Base-by-base conservation (phyloP, 2,888 invertebrate species). In the Morpho helenor region DNA sequence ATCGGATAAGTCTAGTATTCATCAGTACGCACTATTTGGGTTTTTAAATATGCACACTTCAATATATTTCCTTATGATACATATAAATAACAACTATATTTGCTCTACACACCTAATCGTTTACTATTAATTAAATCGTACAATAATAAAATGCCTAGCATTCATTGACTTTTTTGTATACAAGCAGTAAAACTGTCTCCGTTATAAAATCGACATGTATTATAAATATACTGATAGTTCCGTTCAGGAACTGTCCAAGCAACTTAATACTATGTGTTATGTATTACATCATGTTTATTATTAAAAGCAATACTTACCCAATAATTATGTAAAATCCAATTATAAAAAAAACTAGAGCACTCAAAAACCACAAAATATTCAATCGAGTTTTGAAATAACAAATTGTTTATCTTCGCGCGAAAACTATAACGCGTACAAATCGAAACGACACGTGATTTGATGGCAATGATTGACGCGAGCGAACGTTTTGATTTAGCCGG, bases 231-330 rank as follows among this genome's bases (percentile, higher is more conserved):
- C 8, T 31, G 7, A 47, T 9, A 42, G 10, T 2, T 2, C 4
- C 48, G 42, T n/a, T 6, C 9, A 6, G 39, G 48, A 52, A 31
- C 10, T 43, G 52, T 52, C 52, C 48, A 49, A 52, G 23, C 23
- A 45, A 52, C 52, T n/a, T 44, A 9, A 44, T 45, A 51, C 22
- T 50, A 42, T 42, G 39, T 45, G 39, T 39, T 31, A 52, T 5
- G 16, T 48, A 57, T 65, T 63, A 65, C 65, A 65, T 66, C 65
- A 66, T 57, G 10, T 62, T 58, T 58, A 45, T 10, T 44, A 59
- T 39, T 52, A 52, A 22, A 42, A 39, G 7, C 39, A 39, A 55
- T 62, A 66, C 66, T 63, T 56, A 67, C 66, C 16, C 10, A 23
- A 8, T 48, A 40, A 44, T 46, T 48, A 52, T 41, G 51, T 40